Base-by-base conservation (phyloP, 1,140 invertebrate species). In the Belonocnema kinseyi region DNA sequence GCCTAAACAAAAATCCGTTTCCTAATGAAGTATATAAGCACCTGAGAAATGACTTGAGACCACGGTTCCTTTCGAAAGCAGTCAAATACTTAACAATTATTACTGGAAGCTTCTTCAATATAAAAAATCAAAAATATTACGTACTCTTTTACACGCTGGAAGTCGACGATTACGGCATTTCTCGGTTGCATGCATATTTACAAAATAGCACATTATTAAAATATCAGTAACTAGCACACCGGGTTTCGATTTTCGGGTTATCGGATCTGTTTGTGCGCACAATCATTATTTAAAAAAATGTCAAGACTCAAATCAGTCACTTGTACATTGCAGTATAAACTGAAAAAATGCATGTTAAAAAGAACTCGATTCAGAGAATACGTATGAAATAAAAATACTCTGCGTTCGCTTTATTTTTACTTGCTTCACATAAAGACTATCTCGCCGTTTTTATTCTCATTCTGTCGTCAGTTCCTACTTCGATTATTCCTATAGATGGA, bases 401-500 rank as follows among this genome's bases (percentile, higher is more conserved):
- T 66, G 40, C 40, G 11, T 46, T 46, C 40, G 40, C 10, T 40
- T 66, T 16, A 16, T 40, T 40, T 14, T 66, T 16, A 16, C 21
- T 56, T 21, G 8, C 54, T 21, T 56, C 12, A 52, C 40, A 21
- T 75, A 21, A 75, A 75, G 51, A 70, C 56, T 56, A 70, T 8
- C 46, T 75, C 46, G 26, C 74, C 17, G 40, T 75, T 72, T 83
- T 85, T 0, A 86, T 77, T 80, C 88, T 85, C 74, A 85, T 74
- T 79, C 87, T 86, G 16, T 84, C 81, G 51, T 87, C 86, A 66
- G 72, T 74, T 56, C 80, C 85, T 2, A 76, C 12, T 8, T 88
- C 87, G n/a, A 91, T 90, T 58, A 90, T 91, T 19, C 56, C 85
- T 21, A 82, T 51, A 3, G 89, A 91, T 16, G 93, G 87, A 8